Conservation (phyloP, 2,113 vertebrate species). For the Pithys albifrons region DNA sequence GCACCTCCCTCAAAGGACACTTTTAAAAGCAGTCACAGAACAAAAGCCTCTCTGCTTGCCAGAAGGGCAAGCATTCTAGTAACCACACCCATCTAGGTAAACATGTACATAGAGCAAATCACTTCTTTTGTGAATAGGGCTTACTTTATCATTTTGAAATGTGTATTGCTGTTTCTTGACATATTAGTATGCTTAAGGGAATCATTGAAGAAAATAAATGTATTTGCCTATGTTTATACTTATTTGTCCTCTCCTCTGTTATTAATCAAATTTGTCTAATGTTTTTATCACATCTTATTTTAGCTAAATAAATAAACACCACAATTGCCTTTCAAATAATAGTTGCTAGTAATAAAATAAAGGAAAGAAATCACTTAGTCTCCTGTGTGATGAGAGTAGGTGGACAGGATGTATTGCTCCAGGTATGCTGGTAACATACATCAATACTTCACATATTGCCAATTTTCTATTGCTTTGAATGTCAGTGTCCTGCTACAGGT, state of each 20-base stretch:
- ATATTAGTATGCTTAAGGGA: slow-evolving; percentile 34
- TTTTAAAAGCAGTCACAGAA: slow-evolving; percentile 31
- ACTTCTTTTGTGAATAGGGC: slow-evolving; percentile 9
- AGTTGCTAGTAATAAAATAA: slow-evolving; percentile 12
- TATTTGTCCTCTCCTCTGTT: neutral
- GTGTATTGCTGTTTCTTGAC: neutral
- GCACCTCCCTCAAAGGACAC: slow-evolving; percentile 12
- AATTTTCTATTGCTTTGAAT: neutral
- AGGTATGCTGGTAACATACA: neutral
- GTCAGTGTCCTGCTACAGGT: neutral
- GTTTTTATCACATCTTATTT: slow-evolving; percentile 28
- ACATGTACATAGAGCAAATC: slow-evolving; percentile 12
- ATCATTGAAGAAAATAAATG: slow-evolving; percentile 36
- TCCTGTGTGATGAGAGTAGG: neutral
- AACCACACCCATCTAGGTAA: slow-evolving; percentile 46
- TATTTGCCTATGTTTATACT: slow-evolving; percentile 21
- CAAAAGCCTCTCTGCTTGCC: slow-evolving; percentile 59
- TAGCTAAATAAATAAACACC: neutral
- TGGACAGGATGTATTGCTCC: slow-evolving; percentile 24
- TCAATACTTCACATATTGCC: neutral
- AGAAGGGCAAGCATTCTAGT: neutral
- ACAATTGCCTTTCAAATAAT: slow-evolving; percentile 45
- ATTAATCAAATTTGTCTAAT: slow-evolving; percentile 25
- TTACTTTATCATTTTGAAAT: slow-evolving; percentile 38
- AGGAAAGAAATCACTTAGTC: slow-evolving; percentile 22